phyloP scores from a whole-genome alignment of 2,888 invertebrate species.

The Melinopterus prodromus region DNA sequence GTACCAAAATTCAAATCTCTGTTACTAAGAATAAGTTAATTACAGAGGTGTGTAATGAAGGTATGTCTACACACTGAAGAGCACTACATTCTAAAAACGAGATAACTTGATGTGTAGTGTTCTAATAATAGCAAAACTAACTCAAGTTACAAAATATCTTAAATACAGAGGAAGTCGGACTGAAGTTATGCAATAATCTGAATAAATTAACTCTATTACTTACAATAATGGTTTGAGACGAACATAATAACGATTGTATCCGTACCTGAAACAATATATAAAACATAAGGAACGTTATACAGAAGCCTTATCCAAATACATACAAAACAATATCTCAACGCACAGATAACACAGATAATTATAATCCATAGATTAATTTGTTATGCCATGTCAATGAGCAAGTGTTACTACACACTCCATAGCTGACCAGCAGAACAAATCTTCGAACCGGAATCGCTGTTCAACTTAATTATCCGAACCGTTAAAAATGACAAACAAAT shows the following conservation, averaged over 20 bases:
- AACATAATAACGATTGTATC: background rate
- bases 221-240: background rate
- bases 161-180: too few species aligned
- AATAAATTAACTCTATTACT: background rate
- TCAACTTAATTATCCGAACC: background rate
- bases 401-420: background rate
- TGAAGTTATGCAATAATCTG: too few species aligned
- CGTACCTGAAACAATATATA: background rate
- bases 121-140: too few species aligned
- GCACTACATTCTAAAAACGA: too few species aligned
- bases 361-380: background rate
- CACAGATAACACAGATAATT: background rate
- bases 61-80: too few species aligned
- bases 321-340: background rate
- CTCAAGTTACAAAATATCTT: too few species aligned
- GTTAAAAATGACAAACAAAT: slow-evolving; percentile 4
- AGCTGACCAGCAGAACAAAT: background rate
- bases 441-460: background rate
- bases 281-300: background rate
- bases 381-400: background rate
- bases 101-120: too few species aligned
- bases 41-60: too few species aligned
- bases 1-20: too few species aligned
- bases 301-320: background rate
- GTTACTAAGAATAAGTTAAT: too few species aligned